Conservation (phyloP, 2,797 vertebrate species). For the Parambassis ranga region DNA sequence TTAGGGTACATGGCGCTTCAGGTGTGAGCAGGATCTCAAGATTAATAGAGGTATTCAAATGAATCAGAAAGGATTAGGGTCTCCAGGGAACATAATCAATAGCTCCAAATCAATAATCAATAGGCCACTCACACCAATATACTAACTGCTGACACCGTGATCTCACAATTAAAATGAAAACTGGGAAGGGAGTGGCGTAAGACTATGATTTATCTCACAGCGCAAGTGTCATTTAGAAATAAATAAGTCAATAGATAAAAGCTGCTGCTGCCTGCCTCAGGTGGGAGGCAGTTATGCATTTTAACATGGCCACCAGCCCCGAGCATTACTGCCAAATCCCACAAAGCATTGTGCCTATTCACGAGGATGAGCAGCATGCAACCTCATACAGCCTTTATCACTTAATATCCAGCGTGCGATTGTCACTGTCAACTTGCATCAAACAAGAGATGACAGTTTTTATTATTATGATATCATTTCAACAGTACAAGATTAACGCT, state of each 20-base stretch:
- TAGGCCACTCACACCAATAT: constrained; percentile 90
- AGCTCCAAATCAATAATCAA: constrained; percentile 87
- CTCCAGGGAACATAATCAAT: constrained; percentile 81
- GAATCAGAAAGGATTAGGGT: constrained; percentile 87
- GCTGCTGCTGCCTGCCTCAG: constrained; percentile 64
- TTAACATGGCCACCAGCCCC: constrained; percentile 62
- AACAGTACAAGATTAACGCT: constrained; percentile 66
- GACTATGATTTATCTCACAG: constrained; percentile 83
- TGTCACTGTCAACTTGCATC: constrained; percentile 48
- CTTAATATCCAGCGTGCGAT: constrained; percentile 70
- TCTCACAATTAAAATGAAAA: constrained; percentile 86
- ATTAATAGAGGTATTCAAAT: constrained; percentile 89
- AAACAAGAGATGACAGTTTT: constrained; percentile 71
- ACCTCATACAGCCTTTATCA: constrained; percentile 60
- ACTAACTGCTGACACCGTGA: constrained; percentile 87
- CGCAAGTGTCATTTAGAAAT: constrained; percentile 81
- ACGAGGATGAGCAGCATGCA: constrained; percentile 63
- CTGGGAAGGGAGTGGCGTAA: constrained; percentile 73
- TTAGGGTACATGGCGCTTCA: constrained; percentile 75
- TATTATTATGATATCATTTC: constrained; percentile 74
- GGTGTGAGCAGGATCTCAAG: constrained; percentile 82
- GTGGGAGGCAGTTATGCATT: constrained; percentile 76
- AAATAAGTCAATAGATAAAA: constrained; percentile 82
- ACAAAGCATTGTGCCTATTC: constrained; percentile 50
- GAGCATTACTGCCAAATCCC: constrained; percentile 67